Evolutionary conservation across 2,797 vertebrate genomes (phyloP).

Genomic region (Enteromius thamalakanensis): DNA sequence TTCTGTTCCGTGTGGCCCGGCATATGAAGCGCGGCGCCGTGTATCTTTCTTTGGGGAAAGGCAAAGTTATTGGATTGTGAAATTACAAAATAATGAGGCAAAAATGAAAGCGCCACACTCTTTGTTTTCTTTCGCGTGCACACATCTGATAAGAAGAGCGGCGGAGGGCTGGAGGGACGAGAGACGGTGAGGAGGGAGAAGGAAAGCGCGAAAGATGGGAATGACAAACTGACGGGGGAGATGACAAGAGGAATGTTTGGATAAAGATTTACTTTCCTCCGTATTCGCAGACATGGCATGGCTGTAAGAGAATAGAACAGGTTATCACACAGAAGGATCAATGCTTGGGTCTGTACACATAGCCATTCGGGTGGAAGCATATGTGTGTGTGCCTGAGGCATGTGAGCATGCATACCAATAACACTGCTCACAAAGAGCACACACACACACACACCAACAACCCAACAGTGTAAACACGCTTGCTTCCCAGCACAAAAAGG

Average conservation of each 20-base stretch:
- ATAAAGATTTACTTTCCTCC: conserved; percentile 55
- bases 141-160: conserved; percentile 56
- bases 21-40: conserved; percentile 16
- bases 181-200: conserved; percentile 41
- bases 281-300: conserved; percentile 32
- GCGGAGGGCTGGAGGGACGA: conserved; percentile 15
- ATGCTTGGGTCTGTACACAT: conserved; percentile 20
- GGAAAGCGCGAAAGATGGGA: conserved; percentile 24
- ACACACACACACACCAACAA: conserved; percentile 25
- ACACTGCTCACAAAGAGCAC: conserved; percentile 20
- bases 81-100: conserved; percentile 64
- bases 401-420: conserved; percentile 48
- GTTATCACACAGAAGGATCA: conserved; percentile 51
- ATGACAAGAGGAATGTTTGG: conserved; percentile 56
- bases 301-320: conserved; percentile 34
- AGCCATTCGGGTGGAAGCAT: conserved; percentile 33
- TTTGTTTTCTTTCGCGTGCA: conserved; percentile 52
- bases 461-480: conserved; percentile 8
- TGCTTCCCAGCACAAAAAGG: neutral
- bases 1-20: conserved; percentile 25
- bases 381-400: conserved; percentile 22
- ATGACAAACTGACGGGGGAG: conserved; percentile 24
- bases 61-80: conserved; percentile 63
- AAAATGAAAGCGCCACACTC: conserved; percentile 58
- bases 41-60: conserved; percentile 56